Conservation (phyloP, 2,888 invertebrate species). For the Melieria picta region DNA sequence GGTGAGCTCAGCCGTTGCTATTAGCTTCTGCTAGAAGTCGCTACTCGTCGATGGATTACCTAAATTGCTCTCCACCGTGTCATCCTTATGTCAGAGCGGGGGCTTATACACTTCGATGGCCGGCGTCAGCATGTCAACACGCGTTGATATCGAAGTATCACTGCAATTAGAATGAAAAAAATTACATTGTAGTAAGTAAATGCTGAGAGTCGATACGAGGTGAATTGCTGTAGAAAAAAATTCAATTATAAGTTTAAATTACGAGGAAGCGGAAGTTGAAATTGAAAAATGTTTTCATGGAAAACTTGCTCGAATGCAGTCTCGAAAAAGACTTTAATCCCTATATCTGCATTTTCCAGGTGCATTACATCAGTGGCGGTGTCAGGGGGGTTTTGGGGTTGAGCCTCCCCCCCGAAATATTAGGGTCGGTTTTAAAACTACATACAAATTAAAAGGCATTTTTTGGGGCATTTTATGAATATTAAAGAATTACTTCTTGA, state of each 20-base stretch:
- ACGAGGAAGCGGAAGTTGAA: background rate
- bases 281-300: background rate
- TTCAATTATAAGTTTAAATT: background rate
- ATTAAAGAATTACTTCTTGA: too few relatives aligned
- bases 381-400: too few relatives aligned
- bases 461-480: too few relatives aligned
- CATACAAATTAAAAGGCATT: too few relatives aligned
- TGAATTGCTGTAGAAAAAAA: background rate
- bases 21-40: conserved; percentile 66
- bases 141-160: conserved; percentile 78
- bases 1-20: conserved; percentile 55
- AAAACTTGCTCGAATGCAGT: too few relatives aligned
- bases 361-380: too few relatives aligned
- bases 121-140: conserved; percentile 73
- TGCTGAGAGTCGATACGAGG: background rate
- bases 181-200: background rate
- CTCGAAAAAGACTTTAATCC: too few relatives aligned
- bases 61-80: conserved; percentile 67
- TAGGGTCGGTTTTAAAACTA: too few relatives aligned
- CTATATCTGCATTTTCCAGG: too few relatives aligned
- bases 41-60: conserved; percentile 68
- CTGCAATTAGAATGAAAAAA: conserved; percentile 59
- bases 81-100: conserved; percentile 68
- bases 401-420: too few relatives aligned
- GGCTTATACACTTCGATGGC: conserved; percentile 67